Conservation (phyloP, 2,888 invertebrate genomes). For the Drosophila birchii region DNA sequence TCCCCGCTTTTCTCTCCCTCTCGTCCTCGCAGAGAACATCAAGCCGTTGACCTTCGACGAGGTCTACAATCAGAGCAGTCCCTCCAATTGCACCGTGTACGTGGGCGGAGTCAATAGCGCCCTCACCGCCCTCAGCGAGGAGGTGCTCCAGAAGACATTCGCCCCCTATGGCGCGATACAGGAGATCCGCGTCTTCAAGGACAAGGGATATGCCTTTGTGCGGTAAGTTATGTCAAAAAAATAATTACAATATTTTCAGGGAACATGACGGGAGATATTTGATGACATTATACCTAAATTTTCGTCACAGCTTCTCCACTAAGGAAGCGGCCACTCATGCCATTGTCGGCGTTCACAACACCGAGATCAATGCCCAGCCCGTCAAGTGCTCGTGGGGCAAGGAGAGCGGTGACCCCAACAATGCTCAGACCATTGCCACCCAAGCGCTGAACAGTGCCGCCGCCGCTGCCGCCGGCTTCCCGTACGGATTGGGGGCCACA, state of each 20-base stretch:
- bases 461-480: slow-evolving; percentile 85
- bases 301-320: slow-evolving; percentile 93
- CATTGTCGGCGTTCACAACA: slow-evolving; percentile 98
- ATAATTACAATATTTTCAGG: neutral
- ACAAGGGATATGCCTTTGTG: slow-evolving; percentile 99
- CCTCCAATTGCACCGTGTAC: slow-evolving; percentile 99
- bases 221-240: slow-evolving; percentile 86
- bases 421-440: slow-evolving; percentile 90
- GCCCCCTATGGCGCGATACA: slow-evolving; percentile 97
- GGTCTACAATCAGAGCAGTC: slow-evolving; percentile 98
- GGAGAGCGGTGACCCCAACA: slow-evolving; percentile 96
- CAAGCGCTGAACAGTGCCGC: slow-evolving; percentile 85
- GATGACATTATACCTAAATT: neutral
- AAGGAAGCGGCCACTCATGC: slow-evolving; percentile 99
- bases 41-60: slow-evolving; percentile 98
- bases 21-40: slow-evolving; percentile 89
- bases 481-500: slow-evolving; percentile 86
- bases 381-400: slow-evolving; percentile 99
- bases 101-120: slow-evolving; percentile 92
- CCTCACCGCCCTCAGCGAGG: slow-evolving; percentile 95
- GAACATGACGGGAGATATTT: neutral
- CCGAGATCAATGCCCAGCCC: slow-evolving; percentile 97
- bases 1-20: slow-evolving; percentile 50
- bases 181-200: slow-evolving; percentile 99
- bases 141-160: slow-evolving; percentile 98